These are phyloP conservation scores for Emydocephalus ijimae DNA, from an alignment of 2,113 vertebrate genomes.

Conservation along the genomic window DNA sequence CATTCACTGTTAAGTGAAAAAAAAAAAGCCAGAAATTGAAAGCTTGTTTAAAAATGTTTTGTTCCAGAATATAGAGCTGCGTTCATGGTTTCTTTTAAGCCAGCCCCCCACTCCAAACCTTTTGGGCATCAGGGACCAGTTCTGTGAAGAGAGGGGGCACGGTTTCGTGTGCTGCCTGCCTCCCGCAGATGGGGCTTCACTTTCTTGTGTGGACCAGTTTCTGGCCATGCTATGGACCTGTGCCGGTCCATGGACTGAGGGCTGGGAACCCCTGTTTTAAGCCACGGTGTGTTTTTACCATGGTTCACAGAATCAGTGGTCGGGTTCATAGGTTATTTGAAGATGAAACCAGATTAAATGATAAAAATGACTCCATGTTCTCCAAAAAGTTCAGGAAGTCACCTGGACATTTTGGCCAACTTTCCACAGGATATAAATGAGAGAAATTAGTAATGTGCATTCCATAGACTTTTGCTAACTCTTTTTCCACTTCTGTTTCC, in stretches of 20 bases:
- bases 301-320: not conserved
- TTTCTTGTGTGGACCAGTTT: too few relatives aligned
- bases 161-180: too few relatives aligned
- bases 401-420: not conserved
- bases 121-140: too few relatives aligned
- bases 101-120: not conserved
- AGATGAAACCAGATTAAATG: not conserved
- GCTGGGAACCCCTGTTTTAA: not conserved
- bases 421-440: not conserved
- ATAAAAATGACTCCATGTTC: not conserved
- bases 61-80: not conserved
- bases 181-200: too few relatives aligned
- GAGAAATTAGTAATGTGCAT: not conserved
- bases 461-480: not conserved
- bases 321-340: not conserved
- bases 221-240: too few relatives aligned
- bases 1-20: not conserved
- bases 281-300: not conserved
- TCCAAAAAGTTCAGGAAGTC: not conserved
- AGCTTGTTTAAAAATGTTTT: not conserved
- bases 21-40: not conserved
- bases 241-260: too few relatives aligned
- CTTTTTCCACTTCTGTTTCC: not conserved
- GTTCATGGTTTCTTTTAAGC: not conserved
- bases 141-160: too few relatives aligned